Percentiles rank a stretch among this genome's conserved stretches.
phyloP scores from a whole-genome alignment of 2,888 invertebrate genomes.

The Sesia bembeciformis region DNA sequence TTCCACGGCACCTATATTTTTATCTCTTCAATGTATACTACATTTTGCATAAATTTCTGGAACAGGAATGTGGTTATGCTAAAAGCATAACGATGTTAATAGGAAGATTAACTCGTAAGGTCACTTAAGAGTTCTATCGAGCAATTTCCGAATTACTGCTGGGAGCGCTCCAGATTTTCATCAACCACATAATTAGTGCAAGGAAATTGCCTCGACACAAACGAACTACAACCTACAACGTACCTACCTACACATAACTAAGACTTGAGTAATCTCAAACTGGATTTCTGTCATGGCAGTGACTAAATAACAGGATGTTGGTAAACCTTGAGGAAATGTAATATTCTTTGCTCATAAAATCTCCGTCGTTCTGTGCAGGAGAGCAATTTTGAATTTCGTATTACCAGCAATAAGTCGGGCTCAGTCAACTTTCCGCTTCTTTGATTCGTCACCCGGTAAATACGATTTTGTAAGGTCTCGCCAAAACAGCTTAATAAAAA shows the following conservation, averaged over 20 bases:
- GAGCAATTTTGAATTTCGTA: background rate
- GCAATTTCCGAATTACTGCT: constrained; percentile 6
- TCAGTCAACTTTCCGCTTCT: background rate
- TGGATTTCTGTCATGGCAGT: constrained; percentile 2
- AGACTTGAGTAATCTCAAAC: constrained; percentile 20
- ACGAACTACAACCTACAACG: constrained; percentile 15
- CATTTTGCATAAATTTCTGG: too few relatives aligned
- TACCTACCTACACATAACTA: background rate
- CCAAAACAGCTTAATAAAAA: background rate
- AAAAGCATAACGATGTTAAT: background rate
- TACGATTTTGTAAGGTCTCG: background rate
- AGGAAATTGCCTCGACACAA: constrained; percentile 52
- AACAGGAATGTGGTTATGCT: too few relatives aligned
- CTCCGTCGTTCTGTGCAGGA: background rate
- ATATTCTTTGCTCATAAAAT: background rate
- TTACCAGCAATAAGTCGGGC: background rate
- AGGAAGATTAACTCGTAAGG: constrained; percentile 18
- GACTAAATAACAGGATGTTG: background rate
- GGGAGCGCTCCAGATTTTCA: constrained; percentile 32
- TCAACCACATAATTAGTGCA: constrained; percentile 55
- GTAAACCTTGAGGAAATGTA: background rate
- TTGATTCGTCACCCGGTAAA: background rate
- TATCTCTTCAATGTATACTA: too few relatives aligned
- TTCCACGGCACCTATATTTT: too few relatives aligned
- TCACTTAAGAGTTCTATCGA: constrained; percentile 6